phyloP scores from a whole-genome alignment of 2,797 vertebrate genomes.

The Acrocephalus scirpaceus region DNA sequence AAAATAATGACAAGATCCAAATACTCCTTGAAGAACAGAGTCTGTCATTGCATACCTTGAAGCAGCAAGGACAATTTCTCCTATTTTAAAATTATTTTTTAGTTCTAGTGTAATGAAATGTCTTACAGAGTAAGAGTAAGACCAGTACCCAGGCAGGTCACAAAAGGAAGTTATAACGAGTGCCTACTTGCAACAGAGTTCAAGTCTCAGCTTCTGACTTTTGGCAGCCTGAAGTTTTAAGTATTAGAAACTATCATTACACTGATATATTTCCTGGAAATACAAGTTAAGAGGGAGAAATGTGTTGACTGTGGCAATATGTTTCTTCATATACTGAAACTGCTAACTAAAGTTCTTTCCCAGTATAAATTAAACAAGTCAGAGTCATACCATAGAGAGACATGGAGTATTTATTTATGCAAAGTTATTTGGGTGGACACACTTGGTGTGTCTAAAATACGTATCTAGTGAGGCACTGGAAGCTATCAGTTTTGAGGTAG shows the following conservation, averaged over 20 bases:
- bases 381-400: background rate
- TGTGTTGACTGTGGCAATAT: rapidly evolving
- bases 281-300: background rate
- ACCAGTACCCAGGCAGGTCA: background rate
- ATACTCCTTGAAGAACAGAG: background rate
- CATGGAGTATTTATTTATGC: rapidly evolving
- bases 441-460: background rate
- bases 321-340: background rate
- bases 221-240: background rate
- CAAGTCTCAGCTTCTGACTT: background rate
- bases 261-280: background rate
- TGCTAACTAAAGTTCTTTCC: background rate
- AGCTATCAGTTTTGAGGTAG: background rate
- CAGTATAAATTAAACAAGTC: background rate
- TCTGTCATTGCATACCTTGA: rapidly evolving
- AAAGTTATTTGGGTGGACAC: background rate
- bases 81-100: background rate
- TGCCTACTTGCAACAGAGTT: background rate
- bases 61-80: background rate
- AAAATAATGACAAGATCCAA: background rate
- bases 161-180: background rate
- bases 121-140: background rate
- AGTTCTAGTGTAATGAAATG: background rate
- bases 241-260: background rate
- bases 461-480: background rate